Evolutionary conservation across 1,140 invertebrate species (phyloP).

Genomic region (Oreohelix idahoensis): DNA sequence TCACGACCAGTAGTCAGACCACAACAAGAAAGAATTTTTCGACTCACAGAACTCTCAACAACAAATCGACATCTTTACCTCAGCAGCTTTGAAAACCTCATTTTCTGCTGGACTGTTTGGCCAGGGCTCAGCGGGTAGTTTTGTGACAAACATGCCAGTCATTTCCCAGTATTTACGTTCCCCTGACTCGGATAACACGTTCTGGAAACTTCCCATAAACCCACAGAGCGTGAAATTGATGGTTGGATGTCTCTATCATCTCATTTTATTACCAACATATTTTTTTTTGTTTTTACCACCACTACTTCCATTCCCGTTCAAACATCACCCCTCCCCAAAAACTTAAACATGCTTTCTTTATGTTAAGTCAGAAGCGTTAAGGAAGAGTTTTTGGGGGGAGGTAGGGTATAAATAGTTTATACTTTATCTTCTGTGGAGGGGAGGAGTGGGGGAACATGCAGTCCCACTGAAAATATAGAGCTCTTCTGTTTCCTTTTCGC

Average conservation of each 20-base stretch:
- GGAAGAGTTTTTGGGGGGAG: no score
- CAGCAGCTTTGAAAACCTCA: not conserved
- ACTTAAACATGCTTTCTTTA: no score
- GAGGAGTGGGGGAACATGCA: no score
- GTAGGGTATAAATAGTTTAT: no score
- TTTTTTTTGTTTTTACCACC: not conserved
- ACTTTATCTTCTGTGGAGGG: no score
- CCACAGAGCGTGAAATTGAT: conserved; percentile 11
- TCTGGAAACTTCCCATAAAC: not conserved
- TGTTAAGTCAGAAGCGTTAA: no score
- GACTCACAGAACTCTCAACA: no score
- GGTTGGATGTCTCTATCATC: conserved; percentile 3
- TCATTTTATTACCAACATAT: not conserved
- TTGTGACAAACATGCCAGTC: not conserved
- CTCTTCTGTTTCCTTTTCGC: no score
- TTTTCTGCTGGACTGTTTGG: conserved; percentile 8
- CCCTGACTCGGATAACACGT: not conserved
- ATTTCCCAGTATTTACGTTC: not conserved
- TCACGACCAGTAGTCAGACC: no score
- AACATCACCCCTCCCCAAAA: not conserved
- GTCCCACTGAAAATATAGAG: no score
- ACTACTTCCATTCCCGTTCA: not conserved
- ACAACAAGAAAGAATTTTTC: no score
- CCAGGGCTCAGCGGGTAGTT: not conserved
- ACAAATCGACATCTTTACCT: not conserved